These are phyloP conservation scores for Nomada fucata DNA, from an alignment of 2,888 invertebrate genomes.

Conservation along the genomic window DNA sequence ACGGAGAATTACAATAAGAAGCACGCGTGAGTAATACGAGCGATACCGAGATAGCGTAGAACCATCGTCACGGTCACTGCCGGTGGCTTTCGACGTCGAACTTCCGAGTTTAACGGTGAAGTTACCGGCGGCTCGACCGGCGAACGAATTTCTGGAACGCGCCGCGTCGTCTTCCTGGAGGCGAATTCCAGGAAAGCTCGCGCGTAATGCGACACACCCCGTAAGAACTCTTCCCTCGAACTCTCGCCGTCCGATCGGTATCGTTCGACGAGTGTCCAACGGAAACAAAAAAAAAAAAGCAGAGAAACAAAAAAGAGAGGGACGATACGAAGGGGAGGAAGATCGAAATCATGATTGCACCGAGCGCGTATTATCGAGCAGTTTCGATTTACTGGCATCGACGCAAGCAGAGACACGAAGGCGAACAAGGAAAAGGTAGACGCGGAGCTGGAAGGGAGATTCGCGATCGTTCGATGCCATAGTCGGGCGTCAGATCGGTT, in stretches of 20 bases:
- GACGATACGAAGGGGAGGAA: not conserved
- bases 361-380: slow-evolving; percentile 66
- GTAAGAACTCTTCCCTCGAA: slow-evolving; percentile 4
- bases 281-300: not conserved
- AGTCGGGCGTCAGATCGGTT: slow-evolving; percentile 79
- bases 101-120: slow-evolving; percentile 55
- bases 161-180: not conserved
- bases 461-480: slow-evolving; percentile 70
- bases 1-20: slow-evolving; percentile 3
- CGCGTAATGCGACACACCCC: slow-evolving; percentile 12
- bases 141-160: slow-evolving; percentile 48
- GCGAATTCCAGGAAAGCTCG: slow-evolving; percentile 43
- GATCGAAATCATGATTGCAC: not conserved
- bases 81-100: slow-evolving; percentile 27
- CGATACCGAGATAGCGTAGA: not conserved
- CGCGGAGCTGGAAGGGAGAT: slow-evolving; percentile 40
- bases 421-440: slow-evolving; percentile 30
- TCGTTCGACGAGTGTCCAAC: not conserved
- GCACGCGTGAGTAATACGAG: not conserved
- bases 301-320: not conserved
- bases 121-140: slow-evolving; percentile 16
- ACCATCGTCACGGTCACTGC: slow-evolving; percentile 45
- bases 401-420: slow-evolving; percentile 38
- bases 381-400: slow-evolving; percentile 74
- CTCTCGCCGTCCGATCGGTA: not conserved